phyloP scores from a whole-genome alignment of 2,888 invertebrate genomes.

The Drosophila conformis region DNA sequence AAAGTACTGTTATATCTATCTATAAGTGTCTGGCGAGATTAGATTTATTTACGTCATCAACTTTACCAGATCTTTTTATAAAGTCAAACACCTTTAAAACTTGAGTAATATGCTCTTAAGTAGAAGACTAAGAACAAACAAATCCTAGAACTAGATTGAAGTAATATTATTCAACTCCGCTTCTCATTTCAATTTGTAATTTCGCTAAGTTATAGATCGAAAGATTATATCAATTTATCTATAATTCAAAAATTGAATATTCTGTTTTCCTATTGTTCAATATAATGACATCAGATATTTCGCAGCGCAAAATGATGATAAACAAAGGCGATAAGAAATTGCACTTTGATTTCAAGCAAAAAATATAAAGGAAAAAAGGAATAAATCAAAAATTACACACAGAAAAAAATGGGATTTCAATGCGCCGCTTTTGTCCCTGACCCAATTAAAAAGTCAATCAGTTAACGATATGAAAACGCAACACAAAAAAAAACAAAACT shows the following conservation, averaged over 20 bases:
- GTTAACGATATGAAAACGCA: constrained; percentile 25
- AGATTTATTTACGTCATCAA: not conserved
- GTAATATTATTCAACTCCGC: not conserved
- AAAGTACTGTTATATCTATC: not conserved
- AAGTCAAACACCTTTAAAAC: not conserved
- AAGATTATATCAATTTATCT: not conserved
- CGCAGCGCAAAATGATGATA: not conserved
- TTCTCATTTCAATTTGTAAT: not conserved
- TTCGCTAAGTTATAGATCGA: not conserved
- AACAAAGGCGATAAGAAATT: constrained; percentile 13
- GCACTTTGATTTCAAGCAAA: constrained; percentile 21
- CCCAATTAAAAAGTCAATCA: constrained; percentile 64
- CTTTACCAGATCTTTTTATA: not conserved
- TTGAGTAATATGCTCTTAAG: not conserved
- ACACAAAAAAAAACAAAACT: constrained; percentile 15
- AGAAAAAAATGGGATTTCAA: constrained; percentile 35
- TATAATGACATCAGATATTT: not conserved
- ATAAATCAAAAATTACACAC: constrained; percentile 28
- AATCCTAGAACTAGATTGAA: not conserved
- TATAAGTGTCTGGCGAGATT: not conserved
- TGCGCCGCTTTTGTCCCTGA: constrained; percentile 58
- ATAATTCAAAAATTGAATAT: too few species aligned
- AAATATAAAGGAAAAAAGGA: constrained; percentile 3
- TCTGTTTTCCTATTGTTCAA: not conserved
- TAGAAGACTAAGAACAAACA: not conserved